phyloP scores from a whole-genome alignment of 2,888 invertebrate species.

The Amiota mariae region DNA sequence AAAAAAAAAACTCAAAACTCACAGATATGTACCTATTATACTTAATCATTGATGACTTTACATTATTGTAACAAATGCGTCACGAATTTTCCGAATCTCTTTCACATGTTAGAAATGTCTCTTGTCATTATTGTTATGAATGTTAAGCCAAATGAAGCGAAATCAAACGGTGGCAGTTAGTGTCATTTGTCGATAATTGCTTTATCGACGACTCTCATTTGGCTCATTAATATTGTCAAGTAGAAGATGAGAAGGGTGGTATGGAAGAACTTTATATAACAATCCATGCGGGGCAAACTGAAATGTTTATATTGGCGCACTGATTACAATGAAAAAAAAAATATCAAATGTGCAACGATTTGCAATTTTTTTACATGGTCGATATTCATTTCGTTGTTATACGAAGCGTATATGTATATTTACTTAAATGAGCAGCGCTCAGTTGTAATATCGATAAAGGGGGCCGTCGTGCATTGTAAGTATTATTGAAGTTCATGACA shows the following conservation, averaged over 20 bases:
- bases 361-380: not conserved
- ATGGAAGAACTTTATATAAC: not conserved
- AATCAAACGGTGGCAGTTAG: not conserved
- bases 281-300: not conserved
- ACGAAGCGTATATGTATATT: not conserved
- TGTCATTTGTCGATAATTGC: conserved; percentile 11
- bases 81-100: too few relatives aligned
- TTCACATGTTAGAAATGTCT: too few relatives aligned
- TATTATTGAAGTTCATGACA: not conserved
- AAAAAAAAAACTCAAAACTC: too few relatives aligned
- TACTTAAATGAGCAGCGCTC: not conserved
- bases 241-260: not conserved
- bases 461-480: too few relatives aligned
- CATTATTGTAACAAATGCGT: too few relatives aligned
- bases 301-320: not conserved
- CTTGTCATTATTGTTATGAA: too few relatives aligned
- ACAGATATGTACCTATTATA: too few relatives aligned
- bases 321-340: not conserved
- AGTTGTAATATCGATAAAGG: not conserved
- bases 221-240: not conserved
- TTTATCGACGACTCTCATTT: conserved; percentile 19
- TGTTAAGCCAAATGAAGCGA: not conserved
- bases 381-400: not conserved
- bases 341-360: conserved; percentile 19
- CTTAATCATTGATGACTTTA: too few relatives aligned